phyloP scores from a whole-genome alignment of 2,888 invertebrate genomes.

The Thymelicus lineola region DNA sequence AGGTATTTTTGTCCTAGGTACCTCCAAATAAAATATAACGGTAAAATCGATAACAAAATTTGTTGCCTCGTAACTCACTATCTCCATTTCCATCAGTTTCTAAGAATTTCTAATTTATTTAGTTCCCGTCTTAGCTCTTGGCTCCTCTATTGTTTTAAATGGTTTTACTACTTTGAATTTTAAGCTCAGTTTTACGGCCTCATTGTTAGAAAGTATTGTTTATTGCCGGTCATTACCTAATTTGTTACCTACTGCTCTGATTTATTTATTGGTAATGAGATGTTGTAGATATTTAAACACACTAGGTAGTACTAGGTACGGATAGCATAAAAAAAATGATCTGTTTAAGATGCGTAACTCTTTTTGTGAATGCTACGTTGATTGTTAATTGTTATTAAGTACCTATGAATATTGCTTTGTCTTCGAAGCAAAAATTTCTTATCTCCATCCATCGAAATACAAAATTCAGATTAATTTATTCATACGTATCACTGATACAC shows the following conservation, averaged over 20 bases:
- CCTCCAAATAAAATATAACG: constrained; percentile 26
- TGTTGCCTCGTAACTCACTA: background rate
- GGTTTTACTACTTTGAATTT: constrained; percentile 13
- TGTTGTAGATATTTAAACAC: background rate
- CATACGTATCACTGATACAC: too few species aligned
- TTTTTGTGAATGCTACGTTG: too few species aligned
- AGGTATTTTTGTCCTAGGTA: too few species aligned
- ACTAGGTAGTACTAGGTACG: background rate
- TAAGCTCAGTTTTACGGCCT: constrained; percentile 12
- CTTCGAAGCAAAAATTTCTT: too few species aligned
- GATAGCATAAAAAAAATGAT: background rate
- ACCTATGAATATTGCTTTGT: too few species aligned
- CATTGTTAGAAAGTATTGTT: constrained; percentile 19
- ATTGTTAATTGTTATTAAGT: too few species aligned
- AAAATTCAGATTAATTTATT: too few species aligned
- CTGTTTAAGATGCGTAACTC: background rate
- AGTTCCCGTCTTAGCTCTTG: constrained; percentile 12
- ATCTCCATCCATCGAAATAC: too few species aligned
- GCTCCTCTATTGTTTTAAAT: constrained; percentile 23
- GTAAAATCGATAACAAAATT: constrained; percentile 25
- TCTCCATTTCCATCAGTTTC: constrained; percentile 11
- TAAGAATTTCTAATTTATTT: constrained; percentile 24
- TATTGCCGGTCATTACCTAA: constrained; percentile 30
- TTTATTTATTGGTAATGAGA: constrained; percentile 11
- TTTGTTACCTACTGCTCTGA: constrained; percentile 17